Evolutionary conservation across 2,113 vertebrate genomes (phyloP).

Genomic region (Cynocephalus volans): DNA sequence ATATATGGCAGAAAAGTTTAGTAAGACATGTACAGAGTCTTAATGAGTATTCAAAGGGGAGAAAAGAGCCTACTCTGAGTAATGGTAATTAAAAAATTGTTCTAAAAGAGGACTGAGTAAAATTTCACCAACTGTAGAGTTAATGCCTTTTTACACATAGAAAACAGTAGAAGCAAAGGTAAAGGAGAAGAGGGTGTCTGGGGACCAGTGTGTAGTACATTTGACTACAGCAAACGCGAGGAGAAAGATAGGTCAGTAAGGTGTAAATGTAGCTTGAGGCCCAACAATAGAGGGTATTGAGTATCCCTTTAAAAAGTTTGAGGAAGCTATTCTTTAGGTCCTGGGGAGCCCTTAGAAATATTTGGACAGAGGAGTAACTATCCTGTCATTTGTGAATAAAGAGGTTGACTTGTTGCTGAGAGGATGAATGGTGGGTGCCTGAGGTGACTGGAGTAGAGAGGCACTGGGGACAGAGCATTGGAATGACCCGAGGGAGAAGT

Average conservation of each 20-base stretch:
- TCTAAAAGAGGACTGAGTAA: background rate
- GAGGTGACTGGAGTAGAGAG: background rate
- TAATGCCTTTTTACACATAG: background rate
- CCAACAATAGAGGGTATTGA: background rate
- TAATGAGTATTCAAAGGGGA: background rate
- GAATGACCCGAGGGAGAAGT: background rate
- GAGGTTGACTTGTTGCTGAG: background rate
- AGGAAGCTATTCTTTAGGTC: background rate
- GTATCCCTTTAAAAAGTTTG: background rate
- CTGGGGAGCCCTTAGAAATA: background rate
- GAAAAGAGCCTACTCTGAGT: background rate
- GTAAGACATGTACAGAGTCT: background rate
- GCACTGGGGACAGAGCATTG: background rate
- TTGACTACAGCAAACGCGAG: background rate
- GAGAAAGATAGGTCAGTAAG: too few relatives aligned
- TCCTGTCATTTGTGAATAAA: background rate
- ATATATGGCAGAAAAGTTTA: background rate
- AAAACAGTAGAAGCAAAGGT: background rate
- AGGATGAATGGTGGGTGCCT: too few relatives aligned
- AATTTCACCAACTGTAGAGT: background rate
- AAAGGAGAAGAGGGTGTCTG: background rate
- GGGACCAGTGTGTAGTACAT: background rate
- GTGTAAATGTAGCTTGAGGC: background rate
- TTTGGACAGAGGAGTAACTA: background rate
- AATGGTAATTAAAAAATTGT: background rate